A percentile compares a stretch with the other conserved stretches of the same genome.
phyloP scores from a whole-genome alignment of 2,888 invertebrate species.

The Lycophotia porphyrea region DNA sequence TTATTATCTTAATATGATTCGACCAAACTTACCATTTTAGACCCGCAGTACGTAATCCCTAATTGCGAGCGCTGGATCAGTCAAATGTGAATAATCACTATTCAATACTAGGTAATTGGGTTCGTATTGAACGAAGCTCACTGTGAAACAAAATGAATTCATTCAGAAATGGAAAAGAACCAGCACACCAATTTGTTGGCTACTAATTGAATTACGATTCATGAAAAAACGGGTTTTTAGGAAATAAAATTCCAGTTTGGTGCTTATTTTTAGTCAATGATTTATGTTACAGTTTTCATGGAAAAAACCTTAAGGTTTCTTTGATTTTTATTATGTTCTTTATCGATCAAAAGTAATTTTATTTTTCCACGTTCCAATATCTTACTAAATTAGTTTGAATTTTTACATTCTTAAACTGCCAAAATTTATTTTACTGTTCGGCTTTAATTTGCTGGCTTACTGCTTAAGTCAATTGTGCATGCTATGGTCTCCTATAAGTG shows the following conservation, averaged over 20 bases:
- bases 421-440: no score
- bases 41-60: not conserved
- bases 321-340: not conserved
- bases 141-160: constrained; percentile 30
- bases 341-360: not conserved
- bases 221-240: constrained; percentile 17
- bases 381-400: no score
- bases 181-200: constrained; percentile 3
- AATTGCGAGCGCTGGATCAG: constrained; percentile 3
- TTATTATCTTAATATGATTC: no score
- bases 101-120: constrained; percentile 35
- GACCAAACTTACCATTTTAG: no score
- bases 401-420: no score
- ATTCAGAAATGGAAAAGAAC: constrained; percentile 28
- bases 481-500: no score
- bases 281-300: not conserved
- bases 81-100: constrained; percentile 40
- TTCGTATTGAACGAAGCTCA: constrained; percentile 4
- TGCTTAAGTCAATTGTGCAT: no score
- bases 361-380: no score
- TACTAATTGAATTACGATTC: constrained; percentile 38
- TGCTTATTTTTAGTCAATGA: not conserved
- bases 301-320: not conserved
- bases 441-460: no score
- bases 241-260: not conserved